Conservation (phyloP, 2,888 invertebrate genomes). For the Pachliopta kotzebuea region DNA sequence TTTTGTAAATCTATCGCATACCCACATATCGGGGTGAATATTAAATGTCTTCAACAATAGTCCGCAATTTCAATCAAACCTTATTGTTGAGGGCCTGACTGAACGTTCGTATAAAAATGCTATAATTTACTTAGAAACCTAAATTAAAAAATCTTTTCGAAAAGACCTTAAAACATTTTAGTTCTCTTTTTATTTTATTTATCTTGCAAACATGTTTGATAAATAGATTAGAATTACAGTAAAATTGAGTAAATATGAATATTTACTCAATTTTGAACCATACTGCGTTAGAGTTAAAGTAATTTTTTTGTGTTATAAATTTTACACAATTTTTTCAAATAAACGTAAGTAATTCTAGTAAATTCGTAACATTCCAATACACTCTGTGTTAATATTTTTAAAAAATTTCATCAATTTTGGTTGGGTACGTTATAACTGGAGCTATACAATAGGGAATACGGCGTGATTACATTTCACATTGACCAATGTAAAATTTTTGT, state of each 20-base stretch:
- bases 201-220: too few species aligned
- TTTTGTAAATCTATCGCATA: neutral
- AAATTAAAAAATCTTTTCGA: neutral
- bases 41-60: slow-evolving; percentile 8
- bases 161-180: neutral
- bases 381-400: neutral
- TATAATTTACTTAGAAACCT: neutral
- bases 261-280: too few species aligned
- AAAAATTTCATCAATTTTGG: neutral
- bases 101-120: neutral
- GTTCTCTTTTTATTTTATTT: too few species aligned
- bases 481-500: slow-evolving; percentile 2
- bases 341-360: neutral
- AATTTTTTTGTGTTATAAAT: too few species aligned
- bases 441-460: slow-evolving; percentile 9
- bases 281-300: too few species aligned
- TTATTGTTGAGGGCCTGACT: slow-evolving; percentile 1
- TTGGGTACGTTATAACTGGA: neutral
- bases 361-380: neutral
- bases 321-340: too few species aligned
- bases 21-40: slow-evolving; percentile 3
- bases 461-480: slow-evolving; percentile 12
- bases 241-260: too few species aligned
- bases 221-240: too few species aligned
- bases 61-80: slow-evolving; percentile 2